Evolutionary conservation across 2,888 invertebrate genomes (phyloP), one percentile per base, ranked within the genome.

Genomic region (Morpho deidamia): DNA sequence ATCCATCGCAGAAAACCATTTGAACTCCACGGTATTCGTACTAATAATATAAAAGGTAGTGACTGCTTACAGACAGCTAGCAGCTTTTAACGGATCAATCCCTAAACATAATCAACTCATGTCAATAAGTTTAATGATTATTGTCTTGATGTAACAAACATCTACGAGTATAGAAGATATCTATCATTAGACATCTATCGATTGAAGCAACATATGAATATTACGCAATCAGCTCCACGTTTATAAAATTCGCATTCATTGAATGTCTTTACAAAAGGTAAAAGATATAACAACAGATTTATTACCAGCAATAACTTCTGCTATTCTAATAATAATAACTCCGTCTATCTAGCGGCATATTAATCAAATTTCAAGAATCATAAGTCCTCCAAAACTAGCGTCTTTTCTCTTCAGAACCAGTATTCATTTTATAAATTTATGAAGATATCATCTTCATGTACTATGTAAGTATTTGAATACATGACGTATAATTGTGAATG

Each of bases 231-330:
- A 8, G 14, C 8, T 11, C 42, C 38, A 10, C 32, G 37, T 39
- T 46, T 45, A 59, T 59, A 55, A 60, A 58, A 79, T 79, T 81
- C 62, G 64, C 76, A 65, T 61, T 63, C 64, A 66, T 61, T 67
- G 65, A 59, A 52, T 46, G 51, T 62, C 58, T 50, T 49, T 47
- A 57, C 53, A 55, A 50, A 54, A 53, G 56, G 53, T 49, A 49
- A 53, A 37, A 51, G n/a, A 49, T 52, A 55, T 39, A 53, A 55
- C 46, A 49, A 49, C 40, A 51, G 49, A 53, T 55, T 59, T 54
- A 59, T 56, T 69, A 70, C 71, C 59, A 65, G 38, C 41, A 45
- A 54, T 52, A 49, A 43, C 42, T 56, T 47, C 34, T 44, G 55
- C 50, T 50, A 53, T 54, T 42, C 49, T 40, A 51, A 40, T 39